These are phyloP conservation scores for Thalassaphorura encarpata DNA, from an alignment of 1,140 invertebrate genomes.

Conservation along the genomic window DNA sequence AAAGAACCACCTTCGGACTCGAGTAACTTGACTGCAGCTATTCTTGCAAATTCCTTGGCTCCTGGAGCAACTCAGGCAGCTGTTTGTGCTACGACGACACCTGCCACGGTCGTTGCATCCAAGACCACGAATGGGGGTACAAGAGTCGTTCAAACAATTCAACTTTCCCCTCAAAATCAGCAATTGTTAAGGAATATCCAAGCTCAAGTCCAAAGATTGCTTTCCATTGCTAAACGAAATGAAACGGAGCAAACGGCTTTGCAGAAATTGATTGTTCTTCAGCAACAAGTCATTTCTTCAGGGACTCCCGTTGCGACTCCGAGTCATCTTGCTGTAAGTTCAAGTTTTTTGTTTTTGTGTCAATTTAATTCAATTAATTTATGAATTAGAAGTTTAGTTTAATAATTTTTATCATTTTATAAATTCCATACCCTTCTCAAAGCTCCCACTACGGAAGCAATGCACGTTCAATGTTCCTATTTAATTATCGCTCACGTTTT, in stretches of 20 bases:
- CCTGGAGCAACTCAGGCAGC: not conserved
- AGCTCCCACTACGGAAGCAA: too few species aligned
- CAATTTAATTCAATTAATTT: too few species aligned
- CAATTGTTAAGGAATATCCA: constrained; percentile 29
- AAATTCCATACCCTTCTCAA: too few species aligned
- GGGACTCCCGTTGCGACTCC: constrained; percentile 26
- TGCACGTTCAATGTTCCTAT: too few species aligned
- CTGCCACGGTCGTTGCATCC: not conserved
- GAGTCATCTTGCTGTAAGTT: too few species aligned
- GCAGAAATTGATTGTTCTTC: constrained; percentile 29
- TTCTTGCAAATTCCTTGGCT: not conserved
- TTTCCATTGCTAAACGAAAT: constrained; percentile 18
- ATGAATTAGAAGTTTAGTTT: too few species aligned
- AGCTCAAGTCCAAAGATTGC: constrained; percentile 22
- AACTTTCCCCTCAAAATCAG: constrained; percentile 30
- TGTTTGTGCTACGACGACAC: not conserved
- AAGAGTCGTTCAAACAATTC: constrained; percentile 28
- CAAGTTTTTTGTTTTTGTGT: too few species aligned
- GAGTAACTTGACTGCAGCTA: not conserved
- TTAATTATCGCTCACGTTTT: too few species aligned
- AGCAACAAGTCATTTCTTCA: constrained; percentile 30
- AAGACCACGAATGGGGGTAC: constrained; percentile 3
- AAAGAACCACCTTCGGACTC: too few species aligned
- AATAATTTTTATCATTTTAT: too few species aligned
- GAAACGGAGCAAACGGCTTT: constrained; percentile 28